Evolutionary conservation across 2,888 invertebrate genomes (phyloP).

Genomic region (Stenotaenia linearis): DNA sequence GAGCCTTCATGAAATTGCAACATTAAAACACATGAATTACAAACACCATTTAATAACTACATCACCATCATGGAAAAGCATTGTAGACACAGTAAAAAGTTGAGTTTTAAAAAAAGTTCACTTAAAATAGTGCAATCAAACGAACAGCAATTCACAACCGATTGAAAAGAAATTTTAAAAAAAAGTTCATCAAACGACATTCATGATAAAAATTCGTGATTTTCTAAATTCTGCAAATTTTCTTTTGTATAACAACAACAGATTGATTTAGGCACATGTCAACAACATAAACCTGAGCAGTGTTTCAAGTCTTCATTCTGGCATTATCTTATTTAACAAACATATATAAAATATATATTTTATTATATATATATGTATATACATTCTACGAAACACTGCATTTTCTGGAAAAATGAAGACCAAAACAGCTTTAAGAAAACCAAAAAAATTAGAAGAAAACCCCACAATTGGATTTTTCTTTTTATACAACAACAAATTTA

Average conservation of each 20-base stretch:
- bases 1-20: not conserved
- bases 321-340: not conserved
- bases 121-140: too few relatives aligned
- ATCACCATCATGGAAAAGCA: not conserved
- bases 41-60: not conserved
- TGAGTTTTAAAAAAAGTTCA: not conserved
- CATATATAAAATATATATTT: not conserved
- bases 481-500: not conserved
- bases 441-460: not conserved
- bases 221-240: not conserved
- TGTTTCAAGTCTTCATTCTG: not conserved
- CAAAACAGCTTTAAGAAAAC: not conserved
- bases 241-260: not conserved
- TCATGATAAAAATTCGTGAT: not conserved
- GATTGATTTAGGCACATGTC: not conserved
- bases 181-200: too few relatives aligned
- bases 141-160: not conserved
- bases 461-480: not conserved
- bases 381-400: not conserved
- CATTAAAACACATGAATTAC: not conserved
- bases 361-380: not conserved
- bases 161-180: not conserved
- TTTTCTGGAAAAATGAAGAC: not conserved
- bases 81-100: not conserved
- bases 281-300: not conserved